These are phyloP conservation scores for Lasioglossum lativentre DNA, from an alignment of 2,888 invertebrate genomes.

Conservation along the genomic window DNA sequence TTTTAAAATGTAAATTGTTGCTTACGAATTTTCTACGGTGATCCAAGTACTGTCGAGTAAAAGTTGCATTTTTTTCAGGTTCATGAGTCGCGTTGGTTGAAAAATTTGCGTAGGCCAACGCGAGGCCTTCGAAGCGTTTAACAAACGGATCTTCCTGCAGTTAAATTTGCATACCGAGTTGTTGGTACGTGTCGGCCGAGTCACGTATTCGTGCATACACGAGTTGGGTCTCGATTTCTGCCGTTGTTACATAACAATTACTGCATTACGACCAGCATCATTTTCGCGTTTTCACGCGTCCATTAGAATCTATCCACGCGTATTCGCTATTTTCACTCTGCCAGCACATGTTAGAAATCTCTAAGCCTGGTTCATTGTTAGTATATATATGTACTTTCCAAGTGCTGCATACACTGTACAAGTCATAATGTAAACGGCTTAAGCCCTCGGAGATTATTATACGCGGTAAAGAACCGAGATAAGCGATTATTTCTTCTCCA, in stretches of 20 bases:
- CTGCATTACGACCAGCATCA: slow-evolving; percentile 51
- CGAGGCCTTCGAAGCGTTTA: slow-evolving; percentile 75
- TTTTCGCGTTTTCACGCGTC: slow-evolving; percentile 40
- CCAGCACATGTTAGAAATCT: neutral
- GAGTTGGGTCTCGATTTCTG: slow-evolving; percentile 74
- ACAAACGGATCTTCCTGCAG: slow-evolving; percentile 81
- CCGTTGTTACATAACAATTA: slow-evolving; percentile 75
- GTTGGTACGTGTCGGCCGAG: slow-evolving; percentile 66
- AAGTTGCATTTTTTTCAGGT: slow-evolving; percentile 2
- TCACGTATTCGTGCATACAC: slow-evolving; percentile 57
- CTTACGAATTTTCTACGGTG: neutral
- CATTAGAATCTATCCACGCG: slow-evolving; percentile 35
- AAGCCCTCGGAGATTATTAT: neutral
- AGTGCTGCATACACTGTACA: neutral
- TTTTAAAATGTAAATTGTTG: neutral
- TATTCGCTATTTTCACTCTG: neutral
- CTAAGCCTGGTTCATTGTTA: neutral
- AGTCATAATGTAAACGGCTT: neutral
- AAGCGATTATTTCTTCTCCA: neutral
- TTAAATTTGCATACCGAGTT: slow-evolving; percentile 81
- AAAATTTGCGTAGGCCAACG: slow-evolving; percentile 60
- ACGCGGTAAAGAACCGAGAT: neutral
- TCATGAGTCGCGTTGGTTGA: slow-evolving; percentile 26
- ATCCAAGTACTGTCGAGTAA: neutral
- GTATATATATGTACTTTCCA: neutral